phyloP scores from a whole-genome alignment of 2,888 invertebrate species.

The Drosophila melanosoma region DNA sequence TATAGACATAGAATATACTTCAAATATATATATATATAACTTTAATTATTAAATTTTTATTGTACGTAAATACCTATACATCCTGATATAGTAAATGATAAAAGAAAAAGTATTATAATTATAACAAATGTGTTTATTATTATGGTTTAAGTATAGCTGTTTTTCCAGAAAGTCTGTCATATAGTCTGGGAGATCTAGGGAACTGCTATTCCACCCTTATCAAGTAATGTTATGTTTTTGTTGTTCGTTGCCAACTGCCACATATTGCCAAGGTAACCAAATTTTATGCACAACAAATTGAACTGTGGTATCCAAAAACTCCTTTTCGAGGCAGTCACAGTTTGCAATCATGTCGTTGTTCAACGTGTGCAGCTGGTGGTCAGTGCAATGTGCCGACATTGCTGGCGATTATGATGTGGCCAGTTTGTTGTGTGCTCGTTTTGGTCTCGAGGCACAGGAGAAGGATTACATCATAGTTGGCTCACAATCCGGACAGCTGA shows the following conservation, averaged over 20 bases:
- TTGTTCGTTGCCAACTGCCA: neutral
- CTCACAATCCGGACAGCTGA: constrained; percentile 92
- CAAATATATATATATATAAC: constrained; percentile 3
- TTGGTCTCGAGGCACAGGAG: constrained; percentile 87
- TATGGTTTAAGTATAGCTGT: neutral
- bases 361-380: constrained; percentile 96
- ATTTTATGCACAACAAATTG: constrained; percentile 16
- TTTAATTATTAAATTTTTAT: constrained; percentile 33
- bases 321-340: neutral
- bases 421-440: constrained; percentile 85
- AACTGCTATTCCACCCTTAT: constrained; percentile 9
- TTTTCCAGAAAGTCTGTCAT: too few species aligned
- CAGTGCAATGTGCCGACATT: constrained; percentile 87
- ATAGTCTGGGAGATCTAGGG: neutral
- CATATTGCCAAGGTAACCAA: constrained; percentile 29
- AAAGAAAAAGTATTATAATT: constrained; percentile 50
- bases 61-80: constrained; percentile 29
- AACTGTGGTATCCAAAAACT: neutral
- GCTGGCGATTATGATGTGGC: constrained; percentile 86
- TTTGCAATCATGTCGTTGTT: constrained; percentile 93
- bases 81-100: constrained; percentile 48
- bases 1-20: constrained; percentile 26
- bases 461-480: constrained; percentile 91
- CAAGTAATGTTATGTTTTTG: neutral
- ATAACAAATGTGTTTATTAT: constrained; percentile 9